Conservation (phyloP, 2,888 invertebrate genomes). For the Caenorhabditis sp. region DNA sequence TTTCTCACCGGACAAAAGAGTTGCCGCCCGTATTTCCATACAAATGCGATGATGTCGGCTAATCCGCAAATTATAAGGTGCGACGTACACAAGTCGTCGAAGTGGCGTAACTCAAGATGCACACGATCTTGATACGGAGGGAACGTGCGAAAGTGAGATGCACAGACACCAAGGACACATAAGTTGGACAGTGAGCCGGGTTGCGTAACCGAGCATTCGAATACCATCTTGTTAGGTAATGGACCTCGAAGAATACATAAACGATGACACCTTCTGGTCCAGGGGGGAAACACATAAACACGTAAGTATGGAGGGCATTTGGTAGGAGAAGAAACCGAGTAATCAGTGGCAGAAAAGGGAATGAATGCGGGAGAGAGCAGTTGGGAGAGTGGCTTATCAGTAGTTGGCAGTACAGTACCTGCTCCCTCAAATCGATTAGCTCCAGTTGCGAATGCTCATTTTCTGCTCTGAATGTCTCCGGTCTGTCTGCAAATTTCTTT, state of each 20-base stretch:
- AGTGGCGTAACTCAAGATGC: slow-evolving; percentile 45
- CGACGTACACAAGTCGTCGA: slow-evolving; percentile 49
- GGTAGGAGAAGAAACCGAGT: slow-evolving; percentile 1
- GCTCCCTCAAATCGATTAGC: too few species aligned
- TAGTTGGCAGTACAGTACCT: slow-evolving; percentile 17
- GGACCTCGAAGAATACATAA: slow-evolving; percentile 19
- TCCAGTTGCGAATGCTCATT: too few species aligned
- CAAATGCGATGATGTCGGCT: slow-evolving; percentile 53
- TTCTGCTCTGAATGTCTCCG: too few species aligned
- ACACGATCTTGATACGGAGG: slow-evolving; percentile 26
- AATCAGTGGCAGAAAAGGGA: slow-evolving; percentile 19
- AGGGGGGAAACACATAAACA: slow-evolving; percentile 20
- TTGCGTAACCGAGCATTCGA: slow-evolving; percentile 47
- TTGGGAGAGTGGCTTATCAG: background rate
- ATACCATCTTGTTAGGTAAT: slow-evolving; percentile 41
- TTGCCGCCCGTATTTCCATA: slow-evolving; percentile 47
- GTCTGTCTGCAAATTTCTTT: too few species aligned
- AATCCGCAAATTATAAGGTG: slow-evolving; percentile 60
- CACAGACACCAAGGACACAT: slow-evolving; percentile 41
- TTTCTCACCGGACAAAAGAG: slow-evolving; percentile 1
- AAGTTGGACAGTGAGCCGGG: slow-evolving; percentile 43
- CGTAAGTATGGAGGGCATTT: slow-evolving; percentile 17
- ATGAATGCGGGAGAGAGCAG: background rate
- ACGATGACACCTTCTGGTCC: slow-evolving; percentile 40
- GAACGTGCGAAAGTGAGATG: slow-evolving; percentile 2